phyloP scores from a whole-genome alignment of 2,797 vertebrate species.

The Myiothlypis coronata region DNA sequence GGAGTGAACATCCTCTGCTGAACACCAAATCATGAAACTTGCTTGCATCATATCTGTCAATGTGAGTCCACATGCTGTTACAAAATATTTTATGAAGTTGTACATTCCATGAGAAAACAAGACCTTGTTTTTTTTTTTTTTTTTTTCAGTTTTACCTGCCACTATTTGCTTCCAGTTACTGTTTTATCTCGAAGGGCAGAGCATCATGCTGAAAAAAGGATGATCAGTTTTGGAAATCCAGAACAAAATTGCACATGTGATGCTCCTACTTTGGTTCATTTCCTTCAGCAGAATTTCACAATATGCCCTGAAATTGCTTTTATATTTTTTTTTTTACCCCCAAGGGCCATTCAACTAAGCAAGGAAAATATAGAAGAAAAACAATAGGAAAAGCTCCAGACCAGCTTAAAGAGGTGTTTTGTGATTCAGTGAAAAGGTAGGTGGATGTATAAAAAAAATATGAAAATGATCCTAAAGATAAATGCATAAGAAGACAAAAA shows the following conservation, averaged over 20 bases:
- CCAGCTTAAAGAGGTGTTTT: not conserved
- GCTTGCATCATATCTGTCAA: not conserved
- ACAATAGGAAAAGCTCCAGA: not conserved
- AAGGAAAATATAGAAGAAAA: not conserved
- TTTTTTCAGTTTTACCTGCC: not conserved
- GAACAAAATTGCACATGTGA: not conserved
- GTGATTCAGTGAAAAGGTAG: not conserved
- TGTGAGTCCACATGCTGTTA: not conserved
- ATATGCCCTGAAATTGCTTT: not conserved
- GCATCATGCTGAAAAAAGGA: not conserved
- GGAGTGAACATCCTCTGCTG: not conserved
- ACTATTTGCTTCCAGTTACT: not conserved
- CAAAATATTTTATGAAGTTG: not conserved
- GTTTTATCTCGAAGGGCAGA: not conserved
- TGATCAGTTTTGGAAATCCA: not conserved
- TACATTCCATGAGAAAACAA: not conserved
- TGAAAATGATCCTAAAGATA: not conserved
- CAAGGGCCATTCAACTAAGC: not conserved
- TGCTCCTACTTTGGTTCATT: not conserved
- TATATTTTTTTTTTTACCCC: rapidly evolving
- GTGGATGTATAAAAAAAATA: not conserved
- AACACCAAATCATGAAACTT: not conserved
- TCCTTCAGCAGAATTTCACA: not conserved
- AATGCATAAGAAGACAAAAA: not conserved
- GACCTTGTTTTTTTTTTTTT: not conserved